Base-by-base conservation (phyloP, 2,888 invertebrate species). In the Gandaritis pyraliata region DNA sequence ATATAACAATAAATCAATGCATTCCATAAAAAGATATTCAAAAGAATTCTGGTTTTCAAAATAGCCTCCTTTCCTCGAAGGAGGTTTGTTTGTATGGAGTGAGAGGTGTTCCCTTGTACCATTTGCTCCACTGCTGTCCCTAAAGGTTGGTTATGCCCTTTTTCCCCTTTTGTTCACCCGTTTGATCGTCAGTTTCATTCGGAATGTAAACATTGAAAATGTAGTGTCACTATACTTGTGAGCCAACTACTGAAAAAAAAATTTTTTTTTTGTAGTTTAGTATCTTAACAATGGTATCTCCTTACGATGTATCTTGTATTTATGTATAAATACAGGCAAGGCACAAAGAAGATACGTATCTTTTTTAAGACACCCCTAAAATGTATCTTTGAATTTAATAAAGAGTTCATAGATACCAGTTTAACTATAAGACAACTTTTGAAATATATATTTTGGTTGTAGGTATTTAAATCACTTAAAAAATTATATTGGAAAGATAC, bases 31-130 rank as follows among this genome's bases (percentile, higher is more conserved):
- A n/a, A n/a, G n/a, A n/a, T n/a, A n/a, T n/a, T n/a, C 3, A 23
- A 23, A 1, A 23, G 3, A 23, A 23, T 23, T 23, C 23, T 23
- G 23, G 1, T 6, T 3, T 62, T 52, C 18, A 58, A 57, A 71
- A 73, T 75, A 55, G 66, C 16, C 50, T n/a, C 61, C 59, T 13
- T 58, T 56, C 43, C 46, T 57, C 56, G 54, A 56, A 68, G 67
- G 70, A 71, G 71, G n/a, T n/a, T n/a, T 71, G 77, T 73, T 75
- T 74, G 69, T 64, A 71, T 68, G 72, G 65, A 75, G 72, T 76
- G 75, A 69, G 71, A 83, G 81, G 82, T 81, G 86, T 85, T 74
- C 77, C 74, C 70, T 74, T 80, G 80, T 78, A 65, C 69, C 65
- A 68, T 74, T 77, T 78, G 78, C 75, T 76, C 69, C 64, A 58